Base-by-base conservation (phyloP, 2,888 invertebrate species). In the Melanchra persicariae region DNA sequence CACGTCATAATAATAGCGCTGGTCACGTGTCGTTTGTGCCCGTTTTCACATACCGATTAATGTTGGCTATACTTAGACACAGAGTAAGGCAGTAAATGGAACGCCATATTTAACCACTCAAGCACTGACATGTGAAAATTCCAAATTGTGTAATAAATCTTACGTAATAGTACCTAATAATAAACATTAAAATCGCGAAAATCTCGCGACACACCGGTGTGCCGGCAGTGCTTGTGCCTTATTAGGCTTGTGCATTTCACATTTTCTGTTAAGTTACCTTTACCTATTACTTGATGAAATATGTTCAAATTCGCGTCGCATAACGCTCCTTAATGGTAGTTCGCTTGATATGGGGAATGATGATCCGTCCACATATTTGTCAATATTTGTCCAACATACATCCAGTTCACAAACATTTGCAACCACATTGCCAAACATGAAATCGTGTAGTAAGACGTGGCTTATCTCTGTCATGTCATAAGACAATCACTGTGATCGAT, bases 401-500 rank as follows among this genome's bases (percentile, higher is more conserved):
- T 1, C 4, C 12, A 30, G 24, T 26, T 30, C 26, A n/a, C 45
- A 26, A 70, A 70, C 7, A 58, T 51, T 34, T 57, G 26, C 58
- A 45, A 37, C 49, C 24, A 49, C 4, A 59, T 77, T 63, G 54
- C 51, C 22, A 55, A 65, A 66, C 51, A 76, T 51, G 40, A 22
- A 52, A 57, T 78, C 63, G 72, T 52, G 45, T 64, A 43, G 49
- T 72, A 57, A 73, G 62, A 82, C 79, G 58, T 68, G 79, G 52
- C 79, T 82, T 79, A 79, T 82, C 78, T 70, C 65, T 62, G 67
- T 68, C 64, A 24, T 62, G 67, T 68, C 64, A 24, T 58, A 37
- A 19, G 47, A 64, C 47, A 65, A 58, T 51, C 68, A 67, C 79
- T 85, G 86, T 85, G 86, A 85, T 84, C 72, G 59, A 77, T 26